Evolutionary conservation across 2,797 vertebrate genomes (phyloP).

Genomic region (Hozukius guyotensis): DNA sequence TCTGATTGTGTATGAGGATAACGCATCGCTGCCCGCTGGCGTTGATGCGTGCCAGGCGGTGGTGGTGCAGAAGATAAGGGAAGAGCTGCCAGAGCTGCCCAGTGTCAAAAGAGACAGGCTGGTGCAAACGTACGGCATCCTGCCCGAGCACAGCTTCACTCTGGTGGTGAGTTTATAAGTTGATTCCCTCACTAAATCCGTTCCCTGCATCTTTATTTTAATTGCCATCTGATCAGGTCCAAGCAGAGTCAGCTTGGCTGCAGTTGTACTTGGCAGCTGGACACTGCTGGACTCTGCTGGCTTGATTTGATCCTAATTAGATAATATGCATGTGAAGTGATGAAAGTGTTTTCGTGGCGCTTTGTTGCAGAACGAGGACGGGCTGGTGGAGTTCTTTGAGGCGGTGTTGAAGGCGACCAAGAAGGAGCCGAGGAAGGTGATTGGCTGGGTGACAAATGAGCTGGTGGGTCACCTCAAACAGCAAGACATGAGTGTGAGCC

Average conservation of each 20-base stretch:
- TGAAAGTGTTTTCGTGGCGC: background rate
- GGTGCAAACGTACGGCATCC: constrained; percentile 87
- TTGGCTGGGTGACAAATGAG: constrained; percentile 93
- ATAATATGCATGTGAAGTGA: background rate
- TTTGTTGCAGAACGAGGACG: constrained; percentile 90
- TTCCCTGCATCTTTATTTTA: constrained; percentile 22
- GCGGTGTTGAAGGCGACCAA: constrained; percentile 85
- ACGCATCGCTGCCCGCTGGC: constrained; percentile 82
- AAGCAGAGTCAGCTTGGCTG: background rate
- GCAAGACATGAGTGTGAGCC: constrained; percentile 84
- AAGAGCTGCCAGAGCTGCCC: constrained; percentile 91
- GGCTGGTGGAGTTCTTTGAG: constrained; percentile 93
- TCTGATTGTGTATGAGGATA: constrained; percentile 88
- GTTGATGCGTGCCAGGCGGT: constrained; percentile 84
- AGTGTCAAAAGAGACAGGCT: constrained; percentile 87
- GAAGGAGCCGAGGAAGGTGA: constrained; percentile 90
- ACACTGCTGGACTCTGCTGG: background rate
- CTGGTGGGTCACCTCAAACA: constrained; percentile 90
- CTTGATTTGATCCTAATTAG: constrained; percentile 21
- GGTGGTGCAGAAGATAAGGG: constrained; percentile 87
- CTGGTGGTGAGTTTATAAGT: constrained; percentile 87
- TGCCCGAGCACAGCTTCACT: constrained; percentile 91
- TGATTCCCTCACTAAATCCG: background rate
- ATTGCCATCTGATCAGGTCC: constrained; percentile 13
- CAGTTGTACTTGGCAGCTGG: constrained; percentile 23